phyloP scores from a whole-genome alignment of 2,888 invertebrate genomes.

The Plusia festucae region DNA sequence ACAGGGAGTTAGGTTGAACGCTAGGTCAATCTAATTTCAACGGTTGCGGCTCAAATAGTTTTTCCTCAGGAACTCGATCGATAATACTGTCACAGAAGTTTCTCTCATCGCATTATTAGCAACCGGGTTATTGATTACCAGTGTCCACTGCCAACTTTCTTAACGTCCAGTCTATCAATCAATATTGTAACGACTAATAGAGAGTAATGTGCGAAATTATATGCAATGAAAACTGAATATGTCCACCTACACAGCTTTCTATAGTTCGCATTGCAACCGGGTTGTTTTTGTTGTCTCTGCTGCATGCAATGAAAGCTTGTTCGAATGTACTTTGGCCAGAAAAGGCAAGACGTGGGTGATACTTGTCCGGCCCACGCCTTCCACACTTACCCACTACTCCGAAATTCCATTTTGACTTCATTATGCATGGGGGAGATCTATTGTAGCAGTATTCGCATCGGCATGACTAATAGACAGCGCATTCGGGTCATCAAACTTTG shows the following conservation, averaged over 20 bases:
- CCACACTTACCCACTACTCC: conserved; percentile 56
- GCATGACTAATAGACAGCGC: conserved; percentile 62
- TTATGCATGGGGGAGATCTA: conserved; percentile 54
- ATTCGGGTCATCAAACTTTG: conserved; percentile 71
- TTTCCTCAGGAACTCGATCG: conserved; percentile 34
- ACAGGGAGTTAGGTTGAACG: conserved; percentile 41
- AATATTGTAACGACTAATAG: conserved; percentile 39
- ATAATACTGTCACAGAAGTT: conserved; percentile 27
- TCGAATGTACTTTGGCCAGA: conserved; percentile 67
- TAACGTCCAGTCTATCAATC: conserved; percentile 43
- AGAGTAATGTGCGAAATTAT: conserved; percentile 54
- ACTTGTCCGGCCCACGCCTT: conserved; percentile 61
- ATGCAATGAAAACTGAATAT: conserved; percentile 61
- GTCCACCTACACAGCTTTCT: conserved; percentile 82
- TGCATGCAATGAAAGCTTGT: conserved; percentile 74
- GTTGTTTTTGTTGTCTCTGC: conserved; percentile 54
- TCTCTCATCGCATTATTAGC: conserved; percentile 13
- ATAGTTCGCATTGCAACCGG: conserved; percentile 53
- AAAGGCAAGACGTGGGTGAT: conserved; percentile 70
- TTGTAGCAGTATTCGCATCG: conserved; percentile 40
- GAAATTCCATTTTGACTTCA: conserved; percentile 54
- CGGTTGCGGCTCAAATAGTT: conserved; percentile 40
- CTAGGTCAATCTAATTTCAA: conserved; percentile 52
- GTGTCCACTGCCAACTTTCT: conserved; percentile 46
- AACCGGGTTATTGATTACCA: conserved; percentile 11